Evolutionary conservation across 2,888 invertebrate genomes (phyloP).

Genomic region (Acleris sparsana): DNA sequence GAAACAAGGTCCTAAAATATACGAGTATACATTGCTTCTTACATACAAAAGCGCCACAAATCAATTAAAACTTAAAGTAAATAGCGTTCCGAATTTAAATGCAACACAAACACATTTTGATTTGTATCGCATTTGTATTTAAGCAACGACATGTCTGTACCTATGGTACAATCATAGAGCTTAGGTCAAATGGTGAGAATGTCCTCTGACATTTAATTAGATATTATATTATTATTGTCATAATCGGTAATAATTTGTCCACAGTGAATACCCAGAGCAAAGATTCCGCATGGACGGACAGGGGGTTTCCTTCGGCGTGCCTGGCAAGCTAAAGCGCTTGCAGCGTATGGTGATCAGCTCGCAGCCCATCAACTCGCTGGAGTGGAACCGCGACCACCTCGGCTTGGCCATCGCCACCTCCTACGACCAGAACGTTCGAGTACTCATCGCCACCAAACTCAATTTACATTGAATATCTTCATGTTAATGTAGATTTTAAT

Average conservation of each 20-base stretch:
- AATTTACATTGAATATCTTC: conserved; percentile 83
- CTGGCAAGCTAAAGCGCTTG: conserved; percentile 89
- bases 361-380: conserved; percentile 94
- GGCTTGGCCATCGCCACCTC: conserved; percentile 95
- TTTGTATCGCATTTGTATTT: no score
- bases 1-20: no score
- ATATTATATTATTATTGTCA: no score
- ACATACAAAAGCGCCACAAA: no score
- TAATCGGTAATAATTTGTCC: conserved; percentile 19
- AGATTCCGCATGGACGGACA: conserved; percentile 88
- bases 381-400: conserved; percentile 96
- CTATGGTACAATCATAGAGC: no score
- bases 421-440: conserved; percentile 95
- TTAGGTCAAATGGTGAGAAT: no score
- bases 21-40: no score
- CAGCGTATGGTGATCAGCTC: conserved; percentile 92
- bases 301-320: conserved; percentile 88
- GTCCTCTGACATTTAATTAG: no score
- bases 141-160: no score
- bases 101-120: no score
- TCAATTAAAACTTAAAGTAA: no score
- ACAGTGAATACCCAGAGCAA: conserved; percentile 88
- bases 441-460: conserved; percentile 94
- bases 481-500: neutral
- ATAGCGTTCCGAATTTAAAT: no score